Evolutionary conservation across 2,113 vertebrate genomes (phyloP).

Genomic region (Scomber scombrus): DNA sequence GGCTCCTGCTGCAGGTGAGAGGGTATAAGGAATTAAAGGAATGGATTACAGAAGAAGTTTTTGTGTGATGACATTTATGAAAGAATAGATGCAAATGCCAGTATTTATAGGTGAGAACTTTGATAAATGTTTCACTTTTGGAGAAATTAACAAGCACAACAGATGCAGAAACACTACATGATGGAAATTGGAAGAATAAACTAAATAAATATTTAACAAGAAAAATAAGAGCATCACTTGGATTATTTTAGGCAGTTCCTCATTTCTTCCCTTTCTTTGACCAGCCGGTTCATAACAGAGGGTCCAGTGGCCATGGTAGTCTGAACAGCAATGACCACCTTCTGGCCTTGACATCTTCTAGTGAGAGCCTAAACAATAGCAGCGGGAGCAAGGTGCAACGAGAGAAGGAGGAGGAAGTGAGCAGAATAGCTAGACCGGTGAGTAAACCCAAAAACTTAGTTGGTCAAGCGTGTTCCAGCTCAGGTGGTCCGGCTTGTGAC

Average conservation of each 20-base stretch:
- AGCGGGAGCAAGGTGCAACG: conserved; percentile 53
- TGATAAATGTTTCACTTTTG: no score
- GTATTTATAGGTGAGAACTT: not conserved
- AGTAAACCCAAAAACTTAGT: conserved; percentile 64
- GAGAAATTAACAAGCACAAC: not conserved
- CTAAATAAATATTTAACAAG: not conserved
- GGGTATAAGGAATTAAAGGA: not conserved
- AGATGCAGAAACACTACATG: not conserved
- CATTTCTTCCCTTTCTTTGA: not conserved
- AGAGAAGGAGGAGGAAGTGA: conserved; percentile 81
- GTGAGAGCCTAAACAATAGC: conserved; percentile 87
- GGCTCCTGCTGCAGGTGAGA: conserved; percentile 92
- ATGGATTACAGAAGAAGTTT: not conserved
- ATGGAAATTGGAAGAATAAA: not conserved
- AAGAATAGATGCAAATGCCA: not conserved
- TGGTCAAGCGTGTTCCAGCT: not conserved
- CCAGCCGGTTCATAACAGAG: conserved; percentile 93
- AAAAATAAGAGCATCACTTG: not conserved
- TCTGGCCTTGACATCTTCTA: conserved; percentile 91
- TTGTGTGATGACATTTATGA: not conserved
- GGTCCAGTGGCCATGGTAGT: conserved; percentile 93
- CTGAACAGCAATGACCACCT: conserved; percentile 91
- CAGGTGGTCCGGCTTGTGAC: not conserved
- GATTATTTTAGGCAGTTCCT: not conserved
- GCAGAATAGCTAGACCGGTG: conserved; percentile 85